Evolutionary conservation across 2,888 invertebrate species (phyloP).

Genomic region (Phortica okadai): DNA sequence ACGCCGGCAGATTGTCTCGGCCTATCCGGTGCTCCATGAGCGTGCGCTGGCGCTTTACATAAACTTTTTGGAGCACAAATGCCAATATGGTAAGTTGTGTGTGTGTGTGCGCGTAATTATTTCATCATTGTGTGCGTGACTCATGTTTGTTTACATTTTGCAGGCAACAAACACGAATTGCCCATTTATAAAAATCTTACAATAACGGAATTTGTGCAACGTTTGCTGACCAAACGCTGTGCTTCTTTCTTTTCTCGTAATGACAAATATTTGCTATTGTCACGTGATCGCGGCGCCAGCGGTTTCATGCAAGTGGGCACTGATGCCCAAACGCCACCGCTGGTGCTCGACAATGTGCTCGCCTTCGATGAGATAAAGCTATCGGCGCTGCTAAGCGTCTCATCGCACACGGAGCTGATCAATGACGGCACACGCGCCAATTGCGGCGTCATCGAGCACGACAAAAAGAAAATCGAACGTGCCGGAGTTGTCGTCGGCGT

Average conservation of each 20-base stretch:
- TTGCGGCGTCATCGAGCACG: conserved; percentile 74
- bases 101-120: too few species aligned
- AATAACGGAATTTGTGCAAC: conserved; percentile 77
- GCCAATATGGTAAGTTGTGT: conserved; percentile 64
- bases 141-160: not conserved
- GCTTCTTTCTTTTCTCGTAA: conserved; percentile 77
- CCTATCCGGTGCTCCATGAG: conserved; percentile 84
- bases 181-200: conserved; percentile 75
- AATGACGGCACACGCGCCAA: conserved; percentile 80
- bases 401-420: conserved; percentile 79
- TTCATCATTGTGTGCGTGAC: too few species aligned
- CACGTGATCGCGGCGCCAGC: conserved; percentile 76
- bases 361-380: conserved; percentile 80
- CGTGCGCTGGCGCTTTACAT: conserved; percentile 80
- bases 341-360: conserved; percentile 76
- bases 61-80: conserved; percentile 82
- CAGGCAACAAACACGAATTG: conserved; percentile 53
- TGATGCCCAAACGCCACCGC: conserved; percentile 75
- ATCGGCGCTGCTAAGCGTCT: conserved; percentile 79
- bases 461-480: conserved; percentile 75
- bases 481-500: conserved; percentile 78
- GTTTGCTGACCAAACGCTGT: conserved; percentile 78
- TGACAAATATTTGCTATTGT: conserved; percentile 76
- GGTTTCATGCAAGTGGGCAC: conserved; percentile 79
- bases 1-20: conserved; percentile 77